Conservation (phyloP, 1,140 invertebrate species). For the Meteorus sp. region DNA sequence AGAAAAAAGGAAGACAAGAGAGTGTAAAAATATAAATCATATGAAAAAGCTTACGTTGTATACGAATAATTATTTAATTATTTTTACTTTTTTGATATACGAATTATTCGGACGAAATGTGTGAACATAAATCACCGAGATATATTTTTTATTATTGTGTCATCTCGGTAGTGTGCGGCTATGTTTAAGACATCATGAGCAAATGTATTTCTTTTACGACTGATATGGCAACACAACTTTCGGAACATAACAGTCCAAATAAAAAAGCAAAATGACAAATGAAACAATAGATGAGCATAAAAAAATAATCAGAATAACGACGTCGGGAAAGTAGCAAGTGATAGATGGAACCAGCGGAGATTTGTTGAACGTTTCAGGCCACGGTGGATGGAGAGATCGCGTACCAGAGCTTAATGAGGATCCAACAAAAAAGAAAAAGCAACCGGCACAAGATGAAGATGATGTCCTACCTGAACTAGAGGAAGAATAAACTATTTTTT, state of each 20-base stretch:
- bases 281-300: neutral
- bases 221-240: constrained; percentile 14
- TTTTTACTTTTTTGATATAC: no score
- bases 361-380: constrained; percentile 58
- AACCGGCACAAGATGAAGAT: constrained; percentile 30
- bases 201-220: constrained; percentile 26
- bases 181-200: constrained; percentile 17
- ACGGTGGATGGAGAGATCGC: constrained; percentile 56
- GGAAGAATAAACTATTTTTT: constrained; percentile 37
- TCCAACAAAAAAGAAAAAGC: constrained; percentile 46
- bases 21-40: constrained; percentile 19
- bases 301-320: constrained; percentile 11
- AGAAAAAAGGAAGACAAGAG: constrained; percentile 28
- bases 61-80: neutral
- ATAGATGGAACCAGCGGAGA: constrained; percentile 39
- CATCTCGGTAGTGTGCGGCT: constrained; percentile 5
- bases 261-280: neutral
- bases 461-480: constrained; percentile 40
- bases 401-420: constrained; percentile 58
- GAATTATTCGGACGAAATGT: neutral
- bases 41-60: constrained; percentile 20
- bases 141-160: constrained; percentile 24
- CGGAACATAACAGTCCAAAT: constrained; percentile 7
- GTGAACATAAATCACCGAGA: neutral
- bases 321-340: constrained; percentile 10